Conservation (phyloP, 2,888 invertebrate genomes). For the Archips crataeganus region DNA sequence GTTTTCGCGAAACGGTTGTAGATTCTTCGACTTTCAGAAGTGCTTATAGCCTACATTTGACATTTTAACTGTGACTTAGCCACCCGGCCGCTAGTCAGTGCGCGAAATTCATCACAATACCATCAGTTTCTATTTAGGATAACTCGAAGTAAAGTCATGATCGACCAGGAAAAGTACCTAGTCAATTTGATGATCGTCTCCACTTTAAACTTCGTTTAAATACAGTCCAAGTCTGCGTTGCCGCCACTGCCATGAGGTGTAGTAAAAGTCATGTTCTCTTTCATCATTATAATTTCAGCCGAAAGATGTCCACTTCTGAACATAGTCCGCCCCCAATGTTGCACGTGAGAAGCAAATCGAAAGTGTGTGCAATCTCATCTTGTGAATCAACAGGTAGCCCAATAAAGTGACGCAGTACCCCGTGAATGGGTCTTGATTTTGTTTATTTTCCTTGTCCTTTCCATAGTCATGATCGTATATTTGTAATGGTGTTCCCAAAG, state of each 20-base stretch:
- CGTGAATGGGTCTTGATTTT: not conserved
- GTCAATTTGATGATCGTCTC: not conserved
- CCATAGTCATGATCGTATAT: not conserved
- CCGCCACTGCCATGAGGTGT: too few relatives aligned
- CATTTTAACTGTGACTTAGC: too few relatives aligned
- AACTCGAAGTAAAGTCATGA: too few relatives aligned
- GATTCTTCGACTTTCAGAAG: too few relatives aligned
- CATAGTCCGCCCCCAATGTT: too few relatives aligned
- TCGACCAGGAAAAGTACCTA: not conserved
- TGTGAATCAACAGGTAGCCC: conserved; percentile 6
- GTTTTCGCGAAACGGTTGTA: too few relatives aligned
- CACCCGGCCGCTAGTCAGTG: not conserved
- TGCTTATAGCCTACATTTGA: too few relatives aligned
- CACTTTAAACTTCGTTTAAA: too few relatives aligned
- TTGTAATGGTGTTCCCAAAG: not conserved
- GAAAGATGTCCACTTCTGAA: too few relatives aligned
- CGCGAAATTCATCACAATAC: not conserved
- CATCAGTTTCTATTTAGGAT: not conserved
- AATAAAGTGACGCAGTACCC: conserved; percentile 9
- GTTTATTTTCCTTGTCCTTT: conserved; percentile 10
- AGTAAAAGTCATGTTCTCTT: too few relatives aligned
- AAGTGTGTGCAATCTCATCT: not conserved
- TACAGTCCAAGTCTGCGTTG: too few relatives aligned
- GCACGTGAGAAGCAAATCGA: not conserved
- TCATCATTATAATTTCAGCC: too few relatives aligned